These are phyloP conservation scores for Melierax canorus DNA, from an alignment of 2,113 vertebrate genomes.

Conservation along the genomic window DNA sequence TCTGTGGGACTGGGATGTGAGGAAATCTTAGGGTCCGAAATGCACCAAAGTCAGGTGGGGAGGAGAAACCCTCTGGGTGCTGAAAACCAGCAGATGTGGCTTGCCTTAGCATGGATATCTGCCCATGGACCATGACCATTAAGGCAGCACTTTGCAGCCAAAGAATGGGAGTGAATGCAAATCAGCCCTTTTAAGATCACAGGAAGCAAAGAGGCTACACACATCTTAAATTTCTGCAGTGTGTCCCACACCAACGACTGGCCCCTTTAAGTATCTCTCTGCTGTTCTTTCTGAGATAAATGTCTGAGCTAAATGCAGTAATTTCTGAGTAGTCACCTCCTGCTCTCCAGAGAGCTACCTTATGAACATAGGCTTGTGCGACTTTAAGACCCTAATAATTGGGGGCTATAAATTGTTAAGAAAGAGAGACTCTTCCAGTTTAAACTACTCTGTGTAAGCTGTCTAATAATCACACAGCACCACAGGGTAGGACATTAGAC, in stretches of 20 bases:
- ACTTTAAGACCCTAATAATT: neutral
- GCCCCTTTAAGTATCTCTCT: neutral
- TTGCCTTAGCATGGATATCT: neutral
- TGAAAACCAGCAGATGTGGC: neutral
- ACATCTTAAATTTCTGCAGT: neutral
- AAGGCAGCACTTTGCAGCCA: neutral
- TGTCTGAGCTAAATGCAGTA: neutral
- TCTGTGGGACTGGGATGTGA: rapidly evolving
- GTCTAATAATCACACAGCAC: neutral
- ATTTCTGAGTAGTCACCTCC: neutral
- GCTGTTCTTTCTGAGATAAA: neutral
- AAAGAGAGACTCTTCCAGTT: neutral
- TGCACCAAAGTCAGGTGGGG: neutral
- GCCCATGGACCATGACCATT: too few relatives aligned
- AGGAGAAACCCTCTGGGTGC: neutral
- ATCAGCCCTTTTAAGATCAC: neutral
- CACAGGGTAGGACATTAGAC: neutral
- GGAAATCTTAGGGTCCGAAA: neutral
- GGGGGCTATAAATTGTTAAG: neutral
- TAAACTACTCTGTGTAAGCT: neutral
- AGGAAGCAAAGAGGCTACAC: neutral
- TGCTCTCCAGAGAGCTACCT: neutral
- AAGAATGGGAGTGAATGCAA: neutral
- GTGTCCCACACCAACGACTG: neutral
- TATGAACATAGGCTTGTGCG: neutral